Evolutionary conservation across 2,888 invertebrate genomes (phyloP).

Genomic region (Meiosimyza decipiens): DNA sequence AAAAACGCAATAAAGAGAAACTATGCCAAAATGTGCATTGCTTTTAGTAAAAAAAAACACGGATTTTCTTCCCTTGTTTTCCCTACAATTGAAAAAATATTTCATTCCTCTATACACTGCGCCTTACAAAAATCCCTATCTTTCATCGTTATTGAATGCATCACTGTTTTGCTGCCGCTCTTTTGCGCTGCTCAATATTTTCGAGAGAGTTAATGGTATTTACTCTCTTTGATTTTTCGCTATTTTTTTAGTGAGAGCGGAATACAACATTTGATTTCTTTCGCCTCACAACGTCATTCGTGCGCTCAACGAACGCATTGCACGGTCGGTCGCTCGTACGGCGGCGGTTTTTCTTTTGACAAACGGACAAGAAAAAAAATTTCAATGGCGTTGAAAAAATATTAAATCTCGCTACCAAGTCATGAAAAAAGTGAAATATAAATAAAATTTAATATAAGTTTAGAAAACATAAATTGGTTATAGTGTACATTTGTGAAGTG

Average conservation of each 20-base stretch:
- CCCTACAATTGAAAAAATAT: no score
- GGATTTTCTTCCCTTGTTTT: no score
- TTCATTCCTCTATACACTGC: no score
- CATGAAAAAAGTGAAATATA: constrained; percentile 25
- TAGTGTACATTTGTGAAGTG: constrained; percentile 2
- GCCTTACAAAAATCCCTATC: no score
- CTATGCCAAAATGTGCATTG: no score
- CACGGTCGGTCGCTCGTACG: constrained; percentile 29
- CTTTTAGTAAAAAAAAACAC: no score
- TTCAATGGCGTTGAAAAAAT: constrained; percentile 32
- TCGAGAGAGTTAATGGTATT: constrained; percentile 17
- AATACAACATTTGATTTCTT: constrained; percentile 37
- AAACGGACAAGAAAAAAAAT: constrained; percentile 24
- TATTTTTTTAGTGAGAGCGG: no score
- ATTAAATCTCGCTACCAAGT: not conserved
- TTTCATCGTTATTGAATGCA: no score
- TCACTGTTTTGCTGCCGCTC: no score
- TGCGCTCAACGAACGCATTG: constrained; percentile 27
- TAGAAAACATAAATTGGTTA: not conserved
- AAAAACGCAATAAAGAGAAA: no score
- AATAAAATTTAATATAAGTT: constrained; percentile 3
- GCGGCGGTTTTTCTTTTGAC: constrained; percentile 29
- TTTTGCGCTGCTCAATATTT: not conserved
- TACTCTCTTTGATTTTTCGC: not conserved
- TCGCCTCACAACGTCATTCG: constrained; percentile 40